Conservation (phyloP, 2,888 invertebrate genomes). For the Aporophyla nigra region DNA sequence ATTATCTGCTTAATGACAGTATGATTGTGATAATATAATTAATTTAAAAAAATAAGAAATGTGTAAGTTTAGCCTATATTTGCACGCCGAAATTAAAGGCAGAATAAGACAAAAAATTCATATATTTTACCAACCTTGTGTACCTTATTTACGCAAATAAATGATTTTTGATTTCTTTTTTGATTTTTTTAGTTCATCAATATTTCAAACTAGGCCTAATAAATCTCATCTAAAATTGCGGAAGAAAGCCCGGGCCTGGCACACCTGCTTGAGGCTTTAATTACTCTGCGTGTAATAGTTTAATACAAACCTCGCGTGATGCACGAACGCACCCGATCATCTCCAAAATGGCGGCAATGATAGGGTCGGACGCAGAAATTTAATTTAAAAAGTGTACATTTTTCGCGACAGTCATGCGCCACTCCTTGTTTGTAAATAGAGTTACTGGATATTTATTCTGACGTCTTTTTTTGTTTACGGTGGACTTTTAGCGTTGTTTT, state of each 20-base stretch:
- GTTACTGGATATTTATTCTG: conserved; percentile 25
- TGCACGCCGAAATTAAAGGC: too few species aligned
- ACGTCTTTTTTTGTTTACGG: conserved; percentile 11
- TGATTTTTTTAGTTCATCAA: neutral
- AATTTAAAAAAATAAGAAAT: too few species aligned
- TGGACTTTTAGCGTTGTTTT: conserved; percentile 18
- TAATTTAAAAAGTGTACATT: conserved; percentile 54
- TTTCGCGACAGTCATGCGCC: conserved; percentile 61
- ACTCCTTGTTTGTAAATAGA: conserved; percentile 52
- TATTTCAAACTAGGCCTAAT: conserved; percentile 2
- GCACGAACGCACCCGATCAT: conserved; percentile 59
- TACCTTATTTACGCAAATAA: too few species aligned
- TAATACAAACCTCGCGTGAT: conserved; percentile 59
- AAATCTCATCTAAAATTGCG: conserved; percentile 34
- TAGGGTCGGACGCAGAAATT: conserved; percentile 46
- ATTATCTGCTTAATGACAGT: too few species aligned
- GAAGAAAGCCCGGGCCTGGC: conserved; percentile 29
- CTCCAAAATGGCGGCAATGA: conserved; percentile 57
- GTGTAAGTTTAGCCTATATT: too few species aligned
- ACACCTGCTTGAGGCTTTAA: conserved; percentile 45
- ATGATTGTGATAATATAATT: too few species aligned
- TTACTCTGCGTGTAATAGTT: conserved; percentile 57
- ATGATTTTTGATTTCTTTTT: too few species aligned
- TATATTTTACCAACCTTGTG: too few species aligned
- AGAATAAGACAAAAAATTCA: too few species aligned